Evolutionary conservation across 1,140 invertebrate genomes (phyloP).

Genomic region (Drosophila willistoni): DNA sequence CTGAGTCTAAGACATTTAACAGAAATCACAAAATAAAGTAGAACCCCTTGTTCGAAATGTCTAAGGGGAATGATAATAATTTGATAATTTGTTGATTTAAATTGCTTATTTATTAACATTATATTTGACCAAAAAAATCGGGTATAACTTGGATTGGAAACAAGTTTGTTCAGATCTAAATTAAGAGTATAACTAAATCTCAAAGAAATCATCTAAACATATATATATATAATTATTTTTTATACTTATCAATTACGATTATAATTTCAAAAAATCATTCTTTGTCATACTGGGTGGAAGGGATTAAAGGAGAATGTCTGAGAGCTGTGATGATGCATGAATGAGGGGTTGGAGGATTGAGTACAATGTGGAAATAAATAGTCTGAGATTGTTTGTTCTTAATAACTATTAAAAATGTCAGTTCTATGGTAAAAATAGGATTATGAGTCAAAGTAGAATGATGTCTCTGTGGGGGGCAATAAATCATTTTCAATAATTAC

Average conservation of each 20-base stretch:
- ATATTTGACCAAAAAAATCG: slow-evolving; percentile 24
- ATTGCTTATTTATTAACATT: slow-evolving; percentile 48
- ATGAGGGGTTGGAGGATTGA: background rate
- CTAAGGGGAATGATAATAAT: background rate
- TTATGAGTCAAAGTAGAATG: slow-evolving; percentile 6
- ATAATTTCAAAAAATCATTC: slow-evolving; percentile 27
- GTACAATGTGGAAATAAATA: slow-evolving; percentile 41
- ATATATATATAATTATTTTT: slow-evolving; percentile 7
- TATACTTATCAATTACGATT: slow-evolving; percentile 20
- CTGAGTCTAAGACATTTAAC: too few species aligned
- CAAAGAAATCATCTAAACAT: slow-evolving; percentile 11
- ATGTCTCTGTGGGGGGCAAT: background rate
- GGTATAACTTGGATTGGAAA: background rate
- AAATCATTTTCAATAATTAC: slow-evolving; percentile 29
- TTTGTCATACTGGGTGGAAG: background rate
- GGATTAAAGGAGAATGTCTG: background rate
- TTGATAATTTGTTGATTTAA: slow-evolving; percentile 16
- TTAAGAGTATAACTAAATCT: slow-evolving; percentile 11
- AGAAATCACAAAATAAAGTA: too few species aligned
- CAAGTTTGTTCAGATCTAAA: slow-evolving; percentile 8
- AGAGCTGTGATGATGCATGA: background rate
- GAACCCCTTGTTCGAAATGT: too few species aligned
- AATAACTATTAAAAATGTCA: slow-evolving; percentile 18
- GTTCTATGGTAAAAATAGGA: slow-evolving; percentile 10
- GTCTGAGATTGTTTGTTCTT: slow-evolving; percentile 24